Percentiles rank a stretch among this genome's conserved stretches.
Conservation (phyloP, 2,888 invertebrate genomes). For the Apodemia duryi region DNA sequence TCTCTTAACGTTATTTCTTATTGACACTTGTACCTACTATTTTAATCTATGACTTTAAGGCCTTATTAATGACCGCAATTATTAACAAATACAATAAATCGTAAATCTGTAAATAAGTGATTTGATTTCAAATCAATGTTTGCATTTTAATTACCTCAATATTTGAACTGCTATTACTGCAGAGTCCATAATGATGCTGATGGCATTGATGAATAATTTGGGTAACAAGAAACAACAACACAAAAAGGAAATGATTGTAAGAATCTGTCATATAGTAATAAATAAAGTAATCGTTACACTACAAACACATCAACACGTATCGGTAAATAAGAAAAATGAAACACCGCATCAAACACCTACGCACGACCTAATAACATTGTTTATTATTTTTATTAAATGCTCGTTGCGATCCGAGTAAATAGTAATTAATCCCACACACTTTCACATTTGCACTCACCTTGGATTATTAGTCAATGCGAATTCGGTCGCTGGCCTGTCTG, state of each 20-base stretch:
- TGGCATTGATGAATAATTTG: neutral
- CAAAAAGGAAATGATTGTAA: neutral
- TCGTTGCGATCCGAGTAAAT: constrained; percentile 49
- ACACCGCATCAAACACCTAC: constrained; percentile 41
- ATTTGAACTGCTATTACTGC: neutral
- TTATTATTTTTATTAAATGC: constrained; percentile 57
- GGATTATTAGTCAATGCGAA: constrained; percentile 4
- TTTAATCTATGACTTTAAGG: no score
- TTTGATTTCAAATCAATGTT: no score
- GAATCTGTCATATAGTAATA: constrained; percentile 6
- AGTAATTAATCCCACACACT: constrained; percentile 69
- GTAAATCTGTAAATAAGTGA: no score
- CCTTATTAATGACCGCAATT: no score
- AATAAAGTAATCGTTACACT: constrained; percentile 8
- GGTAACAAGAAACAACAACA: neutral
- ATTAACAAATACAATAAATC: no score
- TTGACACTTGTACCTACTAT: no score
- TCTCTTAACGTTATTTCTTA: no score
- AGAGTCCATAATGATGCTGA: neutral
- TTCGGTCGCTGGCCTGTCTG: neutral
- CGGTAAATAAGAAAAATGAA: constrained; percentile 29
- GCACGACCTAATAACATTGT: constrained; percentile 60
- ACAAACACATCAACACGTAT: constrained; percentile 24
- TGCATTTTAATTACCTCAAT: no score
- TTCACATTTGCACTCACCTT: constrained; percentile 44